Base-by-base conservation (phyloP, 2,888 invertebrate genomes). In the Iselma pallidipennis region DNA sequence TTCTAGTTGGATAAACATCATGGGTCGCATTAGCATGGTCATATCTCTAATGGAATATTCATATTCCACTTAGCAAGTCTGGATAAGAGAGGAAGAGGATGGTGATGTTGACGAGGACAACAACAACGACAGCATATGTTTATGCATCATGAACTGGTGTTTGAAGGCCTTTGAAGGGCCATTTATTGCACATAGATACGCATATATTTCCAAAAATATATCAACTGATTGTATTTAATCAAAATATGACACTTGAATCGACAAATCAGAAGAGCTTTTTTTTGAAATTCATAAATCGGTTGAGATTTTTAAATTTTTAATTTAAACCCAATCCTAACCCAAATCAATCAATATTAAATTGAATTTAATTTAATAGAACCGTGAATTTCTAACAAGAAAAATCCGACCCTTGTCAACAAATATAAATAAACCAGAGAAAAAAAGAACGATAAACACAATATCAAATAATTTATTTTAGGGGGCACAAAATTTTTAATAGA, bases 121-220 rank as follows among this genome's bases (percentile, higher is more conserved):
- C 26, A 26, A 26, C 26, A 26, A 26, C 26, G 52, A 55, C 51
- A 53, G 61, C 61, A 49, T 61, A 49, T 50, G 61, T 57, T 57
- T 57, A 57, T 61, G 57, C 55, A 61, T 61, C 55, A 61, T 57
- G 49, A 31, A 61, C n/a, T 55, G 55, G 57, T 53, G 56, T 61
- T 57, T 54, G 61, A 54, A 37, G 37, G 37, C 37, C 4, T 55
- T 61, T 61, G 45, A 57, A 61, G 61, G 57, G 57, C 50, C 57
- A 57, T 57, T 61, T 61, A 61, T 57, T 61, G 57, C 61, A 61
- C 57, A 61, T 61, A 57, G 61, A 61, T 61, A n/a, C n/a, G n/a
- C n/a, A n/a, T n/a, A 57, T 57, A 33, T 33, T 14, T 33, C 14
- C n/a, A 14, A 33, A 14, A 33, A 33, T 33, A 37, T 37, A 37